Percentiles rank a stretch among this genome's conserved stretches.
phyloP scores from a whole-genome alignment of 1,140 invertebrate genomes.

The Brachionus angularis region DNA sequence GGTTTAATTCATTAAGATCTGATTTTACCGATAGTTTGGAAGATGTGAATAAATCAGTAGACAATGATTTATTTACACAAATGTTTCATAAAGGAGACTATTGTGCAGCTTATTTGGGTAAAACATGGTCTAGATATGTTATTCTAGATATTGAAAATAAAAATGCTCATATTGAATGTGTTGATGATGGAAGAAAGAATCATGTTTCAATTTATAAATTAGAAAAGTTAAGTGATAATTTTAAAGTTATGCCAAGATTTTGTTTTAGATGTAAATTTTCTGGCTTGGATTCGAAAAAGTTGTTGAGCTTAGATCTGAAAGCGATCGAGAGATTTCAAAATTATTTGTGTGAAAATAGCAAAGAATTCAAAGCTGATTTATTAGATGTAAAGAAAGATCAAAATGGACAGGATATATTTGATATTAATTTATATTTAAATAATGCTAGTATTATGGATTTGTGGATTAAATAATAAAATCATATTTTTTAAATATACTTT shows the following conservation, averaged over 20 bases:
- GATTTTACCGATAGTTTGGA: conserved; percentile 5
- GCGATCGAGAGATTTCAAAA: neutral
- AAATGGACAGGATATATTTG: neutral
- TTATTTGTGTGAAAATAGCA: conserved; percentile 10
- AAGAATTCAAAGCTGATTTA: neutral
- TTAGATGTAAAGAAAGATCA: conserved; percentile 9
- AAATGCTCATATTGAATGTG: conserved; percentile 12
- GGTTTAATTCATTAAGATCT: neutral
- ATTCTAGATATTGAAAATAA: neutral
- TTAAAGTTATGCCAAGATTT: conserved; percentile 28
- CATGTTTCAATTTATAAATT: neutral
- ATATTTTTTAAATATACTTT: neutral
- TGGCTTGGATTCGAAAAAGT: neutral
- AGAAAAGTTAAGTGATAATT: conserved; percentile 26
- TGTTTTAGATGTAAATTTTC: conserved; percentile 13
- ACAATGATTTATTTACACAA: conserved; percentile 6
- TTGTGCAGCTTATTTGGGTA: neutral
- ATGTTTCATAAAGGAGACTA: neutral
- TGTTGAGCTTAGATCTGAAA: neutral
- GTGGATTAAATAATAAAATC: neutral
- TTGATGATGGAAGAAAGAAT: conserved; percentile 9
- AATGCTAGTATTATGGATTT: conserved; percentile 11
- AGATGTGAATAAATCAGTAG: no score
- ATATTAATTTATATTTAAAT: conserved; percentile 4
- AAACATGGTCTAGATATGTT: conserved; percentile 8